Percentiles rank a stretch among this genome's conserved stretches.
These are phyloP conservation scores for Drosophila kurseongensis DNA, from an alignment of 1,140 invertebrate genomes.

Conservation along the genomic window DNA sequence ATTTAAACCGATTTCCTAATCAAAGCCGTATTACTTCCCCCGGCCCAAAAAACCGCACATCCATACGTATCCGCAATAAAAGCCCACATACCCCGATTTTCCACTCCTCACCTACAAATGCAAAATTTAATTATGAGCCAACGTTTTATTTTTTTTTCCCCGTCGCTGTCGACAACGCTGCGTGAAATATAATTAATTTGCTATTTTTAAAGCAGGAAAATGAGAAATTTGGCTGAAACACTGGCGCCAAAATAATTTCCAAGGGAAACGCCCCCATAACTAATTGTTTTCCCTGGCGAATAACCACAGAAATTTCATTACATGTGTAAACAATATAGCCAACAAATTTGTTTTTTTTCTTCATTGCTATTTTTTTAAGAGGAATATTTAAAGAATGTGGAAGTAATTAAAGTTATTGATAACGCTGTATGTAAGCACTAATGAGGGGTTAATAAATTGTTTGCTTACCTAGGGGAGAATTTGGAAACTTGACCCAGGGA, in stretches of 20 bases:
- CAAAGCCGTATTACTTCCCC: slow-evolving; percentile 65
- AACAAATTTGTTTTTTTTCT: slow-evolving; percentile 43
- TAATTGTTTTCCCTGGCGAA: slow-evolving; percentile 13
- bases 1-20: slow-evolving; percentile 80
- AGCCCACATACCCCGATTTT: neutral
- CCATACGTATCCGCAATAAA: slow-evolving; percentile 3
- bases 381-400: slow-evolving; percentile 18
- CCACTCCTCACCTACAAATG: slow-evolving; percentile 10
- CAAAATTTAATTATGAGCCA: slow-evolving; percentile 69
- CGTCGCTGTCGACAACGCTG: slow-evolving; percentile 22
- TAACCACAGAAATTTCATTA: slow-evolving; percentile 74
- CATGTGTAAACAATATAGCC: slow-evolving; percentile 65
- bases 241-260: slow-evolving; percentile 50
- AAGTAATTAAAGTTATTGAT: slow-evolving; percentile 38
- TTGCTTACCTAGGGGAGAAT: neutral
- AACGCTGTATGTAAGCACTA: slow-evolving; percentile 9
- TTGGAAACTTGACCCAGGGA: slow-evolving; percentile 1
- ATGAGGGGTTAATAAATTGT: slow-evolving; percentile 10
- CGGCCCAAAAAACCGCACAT: slow-evolving; percentile 9
- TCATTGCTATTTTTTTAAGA: slow-evolving; percentile 8
- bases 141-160: slow-evolving; percentile 16
- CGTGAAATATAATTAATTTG: slow-evolving; percentile 66
- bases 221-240: slow-evolving; percentile 51
- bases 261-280: slow-evolving; percentile 10
- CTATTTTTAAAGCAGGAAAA: slow-evolving; percentile 57